Evolutionary conservation across 2,797 vertebrate genomes (phyloP).

Genomic region (Poeciliopsis turneri): DNA sequence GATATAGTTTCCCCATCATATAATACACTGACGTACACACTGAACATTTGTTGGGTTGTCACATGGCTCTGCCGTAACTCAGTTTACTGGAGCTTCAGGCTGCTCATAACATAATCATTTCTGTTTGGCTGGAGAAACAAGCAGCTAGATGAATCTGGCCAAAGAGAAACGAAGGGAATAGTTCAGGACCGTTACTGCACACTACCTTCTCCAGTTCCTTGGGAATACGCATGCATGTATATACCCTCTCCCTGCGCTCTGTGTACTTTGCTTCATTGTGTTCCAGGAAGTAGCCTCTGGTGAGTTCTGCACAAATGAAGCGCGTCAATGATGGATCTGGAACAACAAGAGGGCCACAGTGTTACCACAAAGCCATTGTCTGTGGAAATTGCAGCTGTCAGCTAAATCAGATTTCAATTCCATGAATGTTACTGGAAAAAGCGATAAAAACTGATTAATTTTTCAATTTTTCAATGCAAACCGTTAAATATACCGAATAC

Average conservation of each 20-base stretch:
- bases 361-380: constrained; percentile 56
- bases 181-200: not conserved
- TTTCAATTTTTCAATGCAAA: not conserved
- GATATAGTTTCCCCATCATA: not conserved
- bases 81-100: not conserved
- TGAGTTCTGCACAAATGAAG: constrained; percentile 94
- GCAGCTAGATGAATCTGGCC: constrained; percentile 7
- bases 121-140: not conserved
- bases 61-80: not conserved
- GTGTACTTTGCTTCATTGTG: constrained; percentile 98
- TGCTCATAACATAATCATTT: constrained; percentile 11
- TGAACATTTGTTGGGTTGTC: not conserved
- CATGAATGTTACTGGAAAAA: constrained; percentile 23
- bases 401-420: constrained; percentile 39
- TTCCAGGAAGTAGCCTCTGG: constrained; percentile 97
- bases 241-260: constrained; percentile 92
- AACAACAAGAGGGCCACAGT: constrained; percentile 55
- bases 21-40: not conserved
- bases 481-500: not conserved
- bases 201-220: constrained; percentile 96
- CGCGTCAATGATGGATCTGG: constrained; percentile 90
- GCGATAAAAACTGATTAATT: constrained; percentile 12
- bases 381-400: constrained; percentile 40
- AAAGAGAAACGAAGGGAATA: not conserved
- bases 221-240: constrained; percentile 97